These are phyloP conservation scores for Acanthochromis polyacanthus DNA, from an alignment of 2,113 vertebrate genomes.

Conservation along the genomic window DNA sequence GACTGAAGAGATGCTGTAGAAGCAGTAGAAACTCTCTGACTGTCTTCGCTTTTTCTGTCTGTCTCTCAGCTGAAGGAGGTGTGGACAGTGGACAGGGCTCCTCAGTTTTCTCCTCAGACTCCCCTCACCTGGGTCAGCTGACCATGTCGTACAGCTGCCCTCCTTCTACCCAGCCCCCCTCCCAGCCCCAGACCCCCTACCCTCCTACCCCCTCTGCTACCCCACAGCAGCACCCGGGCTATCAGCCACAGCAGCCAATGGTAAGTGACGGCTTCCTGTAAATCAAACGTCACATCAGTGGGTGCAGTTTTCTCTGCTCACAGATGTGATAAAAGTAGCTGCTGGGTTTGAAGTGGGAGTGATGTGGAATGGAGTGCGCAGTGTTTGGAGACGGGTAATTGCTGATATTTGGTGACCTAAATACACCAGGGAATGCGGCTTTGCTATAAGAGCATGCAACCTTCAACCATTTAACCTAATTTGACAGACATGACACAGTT, in stretches of 20 bases:
- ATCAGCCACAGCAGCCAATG: conserved; percentile 87
- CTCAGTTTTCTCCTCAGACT: conserved; percentile 88
- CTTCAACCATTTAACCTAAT: not conserved
- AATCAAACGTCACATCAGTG: conserved; percentile 4
- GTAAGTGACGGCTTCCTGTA: conserved; percentile 85
- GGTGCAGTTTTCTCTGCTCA: not conserved
- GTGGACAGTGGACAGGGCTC: conserved; percentile 95
- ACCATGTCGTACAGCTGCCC: conserved; percentile 91
- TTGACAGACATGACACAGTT: not conserved
- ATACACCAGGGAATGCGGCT: conserved; percentile 12
- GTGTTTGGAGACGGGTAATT: conserved; percentile 27
- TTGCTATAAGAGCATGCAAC: conserved; percentile 5
- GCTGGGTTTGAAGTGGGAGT: conserved; percentile 42
- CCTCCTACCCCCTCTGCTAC: conserved; percentile 79
- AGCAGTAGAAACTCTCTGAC: not conserved
- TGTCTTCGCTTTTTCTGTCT: not conserved
- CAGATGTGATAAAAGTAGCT: conserved; percentile 20
- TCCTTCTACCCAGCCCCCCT: conserved; percentile 76
- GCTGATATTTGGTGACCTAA: not conserved
- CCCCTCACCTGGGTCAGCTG: conserved; percentile 89
- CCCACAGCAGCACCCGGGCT: conserved; percentile 87
- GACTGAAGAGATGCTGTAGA: no score
- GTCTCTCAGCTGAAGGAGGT: conserved; percentile 87
- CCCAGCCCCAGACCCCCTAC: conserved; percentile 81
- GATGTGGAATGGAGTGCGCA: conserved; percentile 46